These are phyloP conservation scores for Galeopterus variegatus DNA, from an alignment of 2,113 vertebrate genomes.

Conservation along the genomic window DNA sequence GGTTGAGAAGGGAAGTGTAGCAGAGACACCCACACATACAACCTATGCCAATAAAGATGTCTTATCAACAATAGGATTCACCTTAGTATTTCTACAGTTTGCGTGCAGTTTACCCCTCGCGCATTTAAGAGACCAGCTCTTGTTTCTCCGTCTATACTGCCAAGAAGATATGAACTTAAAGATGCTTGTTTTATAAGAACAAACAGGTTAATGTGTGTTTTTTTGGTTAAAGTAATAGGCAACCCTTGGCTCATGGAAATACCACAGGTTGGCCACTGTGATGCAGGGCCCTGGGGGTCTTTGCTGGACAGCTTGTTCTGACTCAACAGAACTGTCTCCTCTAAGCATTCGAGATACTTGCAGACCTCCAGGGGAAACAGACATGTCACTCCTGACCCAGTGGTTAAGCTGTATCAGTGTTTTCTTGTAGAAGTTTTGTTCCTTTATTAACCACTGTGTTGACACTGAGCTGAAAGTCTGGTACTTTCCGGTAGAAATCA, in stretches of 20 bases:
- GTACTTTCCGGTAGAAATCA: background rate
- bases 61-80: background rate
- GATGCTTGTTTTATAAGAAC: background rate
- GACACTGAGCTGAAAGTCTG: background rate
- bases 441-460: background rate
- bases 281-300: background rate
- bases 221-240: slow-evolving; percentile 1
- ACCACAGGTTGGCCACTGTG: background rate
- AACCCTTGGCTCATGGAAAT: background rate
- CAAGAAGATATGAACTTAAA: background rate
- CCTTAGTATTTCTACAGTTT: background rate
- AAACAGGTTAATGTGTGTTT: background rate
- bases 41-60: background rate
- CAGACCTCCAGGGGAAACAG: background rate
- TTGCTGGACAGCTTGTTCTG: background rate
- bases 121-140: slow-evolving; percentile 10
- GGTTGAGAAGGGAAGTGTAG: background rate
- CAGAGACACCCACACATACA: background rate
- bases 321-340: background rate
- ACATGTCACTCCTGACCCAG: fast-evolving
- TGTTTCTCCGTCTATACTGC: background rate
- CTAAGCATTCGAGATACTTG: background rate
- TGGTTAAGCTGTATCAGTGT: background rate
- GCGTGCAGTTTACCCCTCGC: background rate
- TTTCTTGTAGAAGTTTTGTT: background rate